Percentiles rank a stretch among this genome's conserved stretches.
These are phyloP conservation scores for Hipparchia sbordonii DNA, from an alignment of 2,888 invertebrate species.

Conservation along the genomic window DNA sequence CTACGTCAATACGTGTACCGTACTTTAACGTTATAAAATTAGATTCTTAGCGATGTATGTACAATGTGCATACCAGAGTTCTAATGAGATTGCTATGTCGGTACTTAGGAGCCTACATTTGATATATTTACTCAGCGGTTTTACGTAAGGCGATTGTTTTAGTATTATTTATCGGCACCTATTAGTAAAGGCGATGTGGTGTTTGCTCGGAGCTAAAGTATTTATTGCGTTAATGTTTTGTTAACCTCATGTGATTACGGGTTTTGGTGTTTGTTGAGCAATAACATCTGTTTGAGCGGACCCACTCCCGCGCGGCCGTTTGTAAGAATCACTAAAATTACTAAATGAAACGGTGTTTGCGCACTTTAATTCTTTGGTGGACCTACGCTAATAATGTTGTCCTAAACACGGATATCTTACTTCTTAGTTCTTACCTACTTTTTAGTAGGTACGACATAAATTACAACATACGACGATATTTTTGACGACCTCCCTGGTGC, in stretches of 20 bases:
- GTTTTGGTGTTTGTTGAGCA: conserved; percentile 75
- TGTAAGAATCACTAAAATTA: conserved; percentile 34
- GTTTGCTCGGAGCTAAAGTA: conserved; percentile 69
- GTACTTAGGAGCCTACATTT: conserved; percentile 44
- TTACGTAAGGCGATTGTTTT: conserved; percentile 66
- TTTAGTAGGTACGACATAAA: no score
- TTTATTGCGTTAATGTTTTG: conserved; percentile 75
- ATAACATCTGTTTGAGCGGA: conserved; percentile 69
- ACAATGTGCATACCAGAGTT: neutral
- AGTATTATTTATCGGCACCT: conserved; percentile 68
- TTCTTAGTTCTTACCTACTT: no score
- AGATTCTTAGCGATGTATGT: conserved; percentile 7
- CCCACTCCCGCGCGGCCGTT: conserved; percentile 44
- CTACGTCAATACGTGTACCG: neutral
- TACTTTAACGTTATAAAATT: neutral
- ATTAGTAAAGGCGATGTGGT: conserved; percentile 65
- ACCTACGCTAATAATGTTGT: neutral
- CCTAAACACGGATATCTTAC: neutral
- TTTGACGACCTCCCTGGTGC: no score
- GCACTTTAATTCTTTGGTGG: conserved; percentile 27
- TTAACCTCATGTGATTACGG: conserved; percentile 80
- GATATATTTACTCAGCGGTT: conserved; percentile 61
- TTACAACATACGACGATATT: no score
- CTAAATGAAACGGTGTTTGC: conserved; percentile 23
- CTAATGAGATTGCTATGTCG: conserved; percentile 1